phyloP scores from a whole-genome alignment of 2,797 vertebrate genomes.

The Pelobates cultripes region DNA sequence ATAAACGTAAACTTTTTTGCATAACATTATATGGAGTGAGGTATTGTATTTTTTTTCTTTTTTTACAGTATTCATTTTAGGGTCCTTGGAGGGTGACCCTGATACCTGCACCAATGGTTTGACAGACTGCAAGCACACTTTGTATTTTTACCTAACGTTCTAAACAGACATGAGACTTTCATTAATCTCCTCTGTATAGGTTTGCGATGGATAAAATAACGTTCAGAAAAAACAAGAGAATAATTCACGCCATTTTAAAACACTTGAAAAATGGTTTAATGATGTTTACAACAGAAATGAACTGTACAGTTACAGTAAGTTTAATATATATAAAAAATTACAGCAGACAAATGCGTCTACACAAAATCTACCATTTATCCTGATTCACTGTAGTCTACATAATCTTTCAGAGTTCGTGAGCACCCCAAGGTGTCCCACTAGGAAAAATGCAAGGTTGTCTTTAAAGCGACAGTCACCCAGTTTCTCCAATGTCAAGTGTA shows the following conservation, averaged over 20 bases:
- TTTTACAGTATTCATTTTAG: no score
- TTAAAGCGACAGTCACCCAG: constrained; percentile 81
- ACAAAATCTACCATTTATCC: constrained; percentile 93
- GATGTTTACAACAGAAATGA: constrained; percentile 99
- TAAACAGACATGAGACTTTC: no score
- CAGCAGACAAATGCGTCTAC: constrained; percentile 99
- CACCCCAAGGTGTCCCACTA: constrained; percentile 72
- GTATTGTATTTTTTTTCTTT: no score
- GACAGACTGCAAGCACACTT: no score
- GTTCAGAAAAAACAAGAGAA: no score
- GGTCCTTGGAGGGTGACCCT: no score
- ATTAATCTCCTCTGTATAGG: no score
- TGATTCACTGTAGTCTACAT: constrained; percentile 94
- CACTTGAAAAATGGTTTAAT: constrained; percentile 99
- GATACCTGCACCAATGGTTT: no score
- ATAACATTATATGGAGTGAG: no score
- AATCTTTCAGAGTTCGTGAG: constrained; percentile 84
- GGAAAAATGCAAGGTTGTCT: constrained; percentile 61
- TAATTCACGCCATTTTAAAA: constrained; percentile 78
- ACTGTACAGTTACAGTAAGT: constrained; percentile 99
- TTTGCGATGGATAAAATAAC: no score
- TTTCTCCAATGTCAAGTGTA: constrained; percentile 58
- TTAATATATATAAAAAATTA: constrained; percentile 99
- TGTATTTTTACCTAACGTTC: no score
- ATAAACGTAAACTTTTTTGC: no score